Conservation (phyloP, 2,113 vertebrate species). For the Crotalus viridis region DNA sequence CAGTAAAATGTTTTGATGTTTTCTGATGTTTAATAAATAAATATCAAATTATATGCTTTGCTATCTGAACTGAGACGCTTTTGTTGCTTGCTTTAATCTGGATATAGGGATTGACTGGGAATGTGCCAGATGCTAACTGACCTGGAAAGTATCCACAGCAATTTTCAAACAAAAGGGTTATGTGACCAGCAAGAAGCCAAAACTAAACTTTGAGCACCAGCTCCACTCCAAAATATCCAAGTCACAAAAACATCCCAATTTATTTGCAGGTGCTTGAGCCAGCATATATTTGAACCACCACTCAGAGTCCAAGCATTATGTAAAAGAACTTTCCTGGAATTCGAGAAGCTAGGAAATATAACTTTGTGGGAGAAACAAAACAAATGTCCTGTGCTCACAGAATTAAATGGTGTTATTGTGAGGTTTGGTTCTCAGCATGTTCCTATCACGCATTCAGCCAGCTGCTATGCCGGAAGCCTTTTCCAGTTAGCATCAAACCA, state of each 20-base stretch:
- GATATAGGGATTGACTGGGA: background rate
- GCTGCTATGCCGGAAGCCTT: constrained; percentile 19
- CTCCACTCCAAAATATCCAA: background rate
- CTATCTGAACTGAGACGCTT: background rate
- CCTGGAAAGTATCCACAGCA: background rate
- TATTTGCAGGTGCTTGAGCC: background rate
- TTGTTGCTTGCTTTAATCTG: background rate
- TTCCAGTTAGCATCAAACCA: constrained; percentile 35
- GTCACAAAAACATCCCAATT: background rate
- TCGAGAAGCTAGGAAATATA: constrained; percentile 5
- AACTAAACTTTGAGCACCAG: background rate
- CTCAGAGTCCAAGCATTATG: background rate
- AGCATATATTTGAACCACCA: background rate
- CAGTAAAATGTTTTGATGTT: background rate
- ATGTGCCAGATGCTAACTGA: background rate
- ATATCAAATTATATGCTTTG: background rate
- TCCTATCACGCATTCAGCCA: constrained; percentile 19
- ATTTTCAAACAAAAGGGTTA: background rate
- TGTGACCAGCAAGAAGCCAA: background rate
- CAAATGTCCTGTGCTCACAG: background rate
- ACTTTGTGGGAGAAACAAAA: background rate
- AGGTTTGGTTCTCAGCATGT: constrained; percentile 37
- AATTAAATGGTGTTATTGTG: constrained; percentile 14
- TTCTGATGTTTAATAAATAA: background rate
- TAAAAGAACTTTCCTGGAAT: constrained; percentile 30